Evolutionary conservation across 1,140 invertebrate genomes (phyloP).

Genomic region (Formica exsecta): DNA sequence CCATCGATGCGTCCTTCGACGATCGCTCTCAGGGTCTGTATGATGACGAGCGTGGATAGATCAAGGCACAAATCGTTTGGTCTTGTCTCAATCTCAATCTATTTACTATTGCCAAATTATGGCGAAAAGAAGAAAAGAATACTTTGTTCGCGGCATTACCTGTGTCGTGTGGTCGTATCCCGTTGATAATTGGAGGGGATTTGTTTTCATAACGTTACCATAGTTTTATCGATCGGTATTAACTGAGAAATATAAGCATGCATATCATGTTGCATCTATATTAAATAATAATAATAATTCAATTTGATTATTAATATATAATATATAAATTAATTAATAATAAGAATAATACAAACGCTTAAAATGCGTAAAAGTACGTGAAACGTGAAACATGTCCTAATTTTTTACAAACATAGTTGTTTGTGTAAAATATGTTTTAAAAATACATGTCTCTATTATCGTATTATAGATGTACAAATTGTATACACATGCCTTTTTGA

Average conservation of each 20-base stretch:
- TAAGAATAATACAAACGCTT: not conserved
- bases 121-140: not conserved
- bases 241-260: not conserved
- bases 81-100: not conserved
- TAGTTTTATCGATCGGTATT: constrained; percentile 53
- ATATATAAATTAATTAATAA: not conserved
- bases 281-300: not conserved
- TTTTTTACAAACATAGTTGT: not conserved
- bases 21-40: constrained; percentile 48
- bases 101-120: constrained; percentile 7
- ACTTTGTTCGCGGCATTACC: not conserved
- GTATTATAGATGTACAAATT: no score
- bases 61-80: not conserved
- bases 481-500: not conserved
- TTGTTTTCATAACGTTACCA: constrained; percentile 51
- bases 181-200: not conserved
- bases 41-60: constrained; percentile 1
- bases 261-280: not conserved
- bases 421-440: not conserved
- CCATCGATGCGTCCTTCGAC: constrained; percentile 39
- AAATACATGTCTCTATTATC: not conserved
- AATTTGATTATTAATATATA: constrained; percentile 3
- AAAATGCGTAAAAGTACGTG: not conserved
- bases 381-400: not conserved
- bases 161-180: not conserved